Conservation (phyloP, 2,113 vertebrate species). For the Lepidothrix coronata region DNA sequence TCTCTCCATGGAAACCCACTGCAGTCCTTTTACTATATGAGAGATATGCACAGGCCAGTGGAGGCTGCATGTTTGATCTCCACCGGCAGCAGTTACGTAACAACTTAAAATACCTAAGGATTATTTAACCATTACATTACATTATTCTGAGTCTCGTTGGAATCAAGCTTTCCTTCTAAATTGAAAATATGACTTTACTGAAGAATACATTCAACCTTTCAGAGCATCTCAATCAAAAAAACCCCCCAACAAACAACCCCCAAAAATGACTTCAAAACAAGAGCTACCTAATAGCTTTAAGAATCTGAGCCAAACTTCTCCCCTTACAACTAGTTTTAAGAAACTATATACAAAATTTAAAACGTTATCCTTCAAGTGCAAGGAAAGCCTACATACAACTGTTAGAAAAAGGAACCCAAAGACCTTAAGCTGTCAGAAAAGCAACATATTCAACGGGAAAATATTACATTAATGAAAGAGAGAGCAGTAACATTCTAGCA, state of each 20-base stretch:
- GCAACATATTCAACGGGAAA: not conserved
- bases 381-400: not conserved
- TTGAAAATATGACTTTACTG: not conserved
- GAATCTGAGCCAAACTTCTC: not conserved
- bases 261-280: not conserved
- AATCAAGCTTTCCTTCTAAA: not conserved
- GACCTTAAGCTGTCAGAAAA: not conserved
- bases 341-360: not conserved
- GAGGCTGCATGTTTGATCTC: not conserved
- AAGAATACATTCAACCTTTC: not conserved
- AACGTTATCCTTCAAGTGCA: not conserved
- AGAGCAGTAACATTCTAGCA: not conserved
- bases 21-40: not conserved
- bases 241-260: fast-evolving
- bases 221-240: not conserved
- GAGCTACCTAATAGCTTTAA: not conserved
- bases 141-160: not conserved
- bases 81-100: not conserved
- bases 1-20: slow-evolving; percentile 45
- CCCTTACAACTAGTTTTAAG: not conserved
- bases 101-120: not conserved
- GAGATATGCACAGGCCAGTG: not conserved
- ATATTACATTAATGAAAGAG: not conserved
- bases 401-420: not conserved
- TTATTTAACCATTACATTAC: not conserved